These are phyloP conservation scores for Pygathrix nemaeus DNA, from an alignment of 2,113 vertebrate species.

Conservation along the genomic window DNA sequence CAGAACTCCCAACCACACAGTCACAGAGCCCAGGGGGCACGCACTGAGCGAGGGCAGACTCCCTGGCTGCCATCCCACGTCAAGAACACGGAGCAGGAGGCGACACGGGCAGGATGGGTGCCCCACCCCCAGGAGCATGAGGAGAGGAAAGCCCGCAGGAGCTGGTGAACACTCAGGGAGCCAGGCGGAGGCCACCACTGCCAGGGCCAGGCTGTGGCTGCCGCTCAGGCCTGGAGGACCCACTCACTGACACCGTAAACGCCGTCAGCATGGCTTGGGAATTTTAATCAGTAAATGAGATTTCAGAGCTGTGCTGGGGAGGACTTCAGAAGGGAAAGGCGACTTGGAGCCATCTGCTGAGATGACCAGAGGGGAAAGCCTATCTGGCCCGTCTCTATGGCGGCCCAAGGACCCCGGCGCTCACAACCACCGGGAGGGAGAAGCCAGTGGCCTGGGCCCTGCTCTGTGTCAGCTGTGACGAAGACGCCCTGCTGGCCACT, in stretches of 20 bases:
- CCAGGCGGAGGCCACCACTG: not conserved
- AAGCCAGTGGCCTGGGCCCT: not conserved
- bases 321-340: no score
- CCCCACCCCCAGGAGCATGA: no score
- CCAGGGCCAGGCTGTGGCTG: no score
- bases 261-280: rapidly evolving
- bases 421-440: not conserved
- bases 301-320: rapidly evolving
- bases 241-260: rapidly evolving
- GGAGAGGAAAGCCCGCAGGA: not conserved
- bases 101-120: rapidly evolving
- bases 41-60: not conserved
- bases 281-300: rapidly evolving
- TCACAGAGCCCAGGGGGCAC: not conserved
- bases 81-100: no score
- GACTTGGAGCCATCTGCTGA: not conserved
- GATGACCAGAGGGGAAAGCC: rapidly evolving
- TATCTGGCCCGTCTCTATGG: rapidly evolving
- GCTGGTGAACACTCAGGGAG: not conserved
- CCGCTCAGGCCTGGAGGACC: not conserved
- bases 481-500: not conserved
- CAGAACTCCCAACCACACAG: not conserved
- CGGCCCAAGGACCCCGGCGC: not conserved
- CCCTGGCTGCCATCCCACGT: not conserved
- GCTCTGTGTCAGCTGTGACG: not conserved